Evolutionary conservation across 2,797 vertebrate species (phyloP).

Genomic region (Naso thynnoides): DNA sequence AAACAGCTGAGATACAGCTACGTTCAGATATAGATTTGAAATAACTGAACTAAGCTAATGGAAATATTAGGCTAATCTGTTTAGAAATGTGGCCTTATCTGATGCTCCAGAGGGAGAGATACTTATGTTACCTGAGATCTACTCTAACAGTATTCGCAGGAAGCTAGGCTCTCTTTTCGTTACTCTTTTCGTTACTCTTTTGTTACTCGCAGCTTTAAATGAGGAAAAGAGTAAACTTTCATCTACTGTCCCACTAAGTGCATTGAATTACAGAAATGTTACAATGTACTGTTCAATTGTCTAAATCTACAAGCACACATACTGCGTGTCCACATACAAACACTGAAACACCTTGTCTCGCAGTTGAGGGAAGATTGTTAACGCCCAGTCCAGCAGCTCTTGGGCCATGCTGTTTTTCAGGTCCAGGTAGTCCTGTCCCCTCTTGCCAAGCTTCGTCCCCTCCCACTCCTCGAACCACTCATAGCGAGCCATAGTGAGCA

Average conservation of each 20-base stretch:
- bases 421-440: conserved; percentile 79
- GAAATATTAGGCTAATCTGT: too few relatives aligned
- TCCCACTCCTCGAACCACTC: conserved; percentile 89
- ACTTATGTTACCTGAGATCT: neutral
- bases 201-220: neutral
- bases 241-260: neutral
- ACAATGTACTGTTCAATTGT: neutral
- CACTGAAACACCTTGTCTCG: conserved; percentile 80
- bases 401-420: conserved; percentile 84
- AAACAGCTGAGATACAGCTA: neutral
- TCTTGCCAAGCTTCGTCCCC: conserved; percentile 73
- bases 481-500: conserved; percentile 87
- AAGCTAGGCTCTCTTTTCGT: too few relatives aligned
- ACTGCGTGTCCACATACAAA: neutral
- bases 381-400: conserved; percentile 82
- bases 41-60: neutral
- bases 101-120: neutral
- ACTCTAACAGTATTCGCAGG: too few relatives aligned
- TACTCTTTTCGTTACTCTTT: too few relatives aligned
- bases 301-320: neutral
- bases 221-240: neutral
- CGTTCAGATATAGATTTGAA: neutral
- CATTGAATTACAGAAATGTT: neutral
- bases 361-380: conserved; percentile 85
- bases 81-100: neutral